These are phyloP conservation scores for Enteromius thamalakanensis DNA, from an alignment of 2,797 vertebrate genomes.

Conservation along the genomic window DNA sequence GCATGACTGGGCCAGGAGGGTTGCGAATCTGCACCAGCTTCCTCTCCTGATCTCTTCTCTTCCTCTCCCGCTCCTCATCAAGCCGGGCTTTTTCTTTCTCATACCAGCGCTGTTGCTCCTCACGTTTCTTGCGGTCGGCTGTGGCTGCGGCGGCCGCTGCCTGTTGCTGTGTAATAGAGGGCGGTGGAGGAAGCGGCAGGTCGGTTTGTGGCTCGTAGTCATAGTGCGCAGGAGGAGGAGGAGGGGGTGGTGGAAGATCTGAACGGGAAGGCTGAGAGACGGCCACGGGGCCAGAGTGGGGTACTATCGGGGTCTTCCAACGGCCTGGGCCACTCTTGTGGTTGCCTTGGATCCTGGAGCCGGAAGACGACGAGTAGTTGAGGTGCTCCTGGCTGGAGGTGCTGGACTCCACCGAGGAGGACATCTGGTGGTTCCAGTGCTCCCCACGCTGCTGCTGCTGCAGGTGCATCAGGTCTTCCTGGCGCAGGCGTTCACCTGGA, in stretches of 20 bases:
- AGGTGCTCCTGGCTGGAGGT: conserved; percentile 96
- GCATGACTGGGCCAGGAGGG: conserved; percentile 81
- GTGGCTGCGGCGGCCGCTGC: conserved; percentile 72
- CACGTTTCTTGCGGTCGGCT: conserved; percentile 90
- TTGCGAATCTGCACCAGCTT: conserved; percentile 92
- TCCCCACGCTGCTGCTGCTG: conserved; percentile 74
- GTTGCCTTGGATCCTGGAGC: conserved; percentile 79
- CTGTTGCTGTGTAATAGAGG: conserved; percentile 76
- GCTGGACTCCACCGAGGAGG: conserved; percentile 90
- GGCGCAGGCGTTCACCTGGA: conserved; percentile 68
- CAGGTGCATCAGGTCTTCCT: conserved; percentile 77
- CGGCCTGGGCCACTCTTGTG: conserved; percentile 93
- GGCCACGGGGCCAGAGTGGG: conserved; percentile 74
- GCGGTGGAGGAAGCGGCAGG: conserved; percentile 78
- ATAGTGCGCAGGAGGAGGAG: conserved; percentile 76
- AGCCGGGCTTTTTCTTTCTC: conserved; percentile 97
- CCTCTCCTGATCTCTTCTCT: conserved; percentile 93
- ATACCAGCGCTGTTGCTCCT: conserved; percentile 98
- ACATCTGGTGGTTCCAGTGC: conserved; percentile 82
- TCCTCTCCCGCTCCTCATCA: conserved; percentile 95
- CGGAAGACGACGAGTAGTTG: conserved; percentile 86
- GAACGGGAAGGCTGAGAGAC: conserved; percentile 78
- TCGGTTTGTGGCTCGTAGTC: conserved; percentile 82
- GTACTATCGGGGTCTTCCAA: conserved; percentile 90
- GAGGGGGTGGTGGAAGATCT: conserved; percentile 81